Base-by-base conservation (phyloP, 2,888 invertebrate genomes). In the Ceriagrion tenellum region DNA sequence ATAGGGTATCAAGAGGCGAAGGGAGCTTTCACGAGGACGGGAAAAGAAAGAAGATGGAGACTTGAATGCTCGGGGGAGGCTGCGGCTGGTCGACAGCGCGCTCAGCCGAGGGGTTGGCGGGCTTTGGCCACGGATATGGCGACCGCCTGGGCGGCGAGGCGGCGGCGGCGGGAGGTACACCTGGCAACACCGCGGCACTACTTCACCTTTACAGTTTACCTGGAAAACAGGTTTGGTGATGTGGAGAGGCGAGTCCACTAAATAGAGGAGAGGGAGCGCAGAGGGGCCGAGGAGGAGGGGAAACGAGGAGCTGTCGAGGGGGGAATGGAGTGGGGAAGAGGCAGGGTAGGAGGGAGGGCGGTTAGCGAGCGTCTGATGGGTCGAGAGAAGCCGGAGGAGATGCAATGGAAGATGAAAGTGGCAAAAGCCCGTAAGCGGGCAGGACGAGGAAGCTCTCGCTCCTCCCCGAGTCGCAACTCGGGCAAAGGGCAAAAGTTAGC, bases 151-250 rank as follows among this genome's bases (percentile, higher is more conserved):
- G 63, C n/a, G 59, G 59, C 12, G 59, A 20, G 59, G 59, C 12
- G 59, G 59, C 56, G 56, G 56, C 59, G 59, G 59, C 16, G 59
- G 20, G 30, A 35, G 40, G 69, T 40, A 93, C 30, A 93, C 93
- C 55, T 93, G 93, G 93, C 93, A 93, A 69, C 93, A 74, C 59
- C 69, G 93, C 30, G 93, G 93, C 91, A 91, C 91, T 91, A 63
- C 93, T 93, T 93, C 93, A 93, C 93, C 93, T 93, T 93, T 93
- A 93, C 93, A 93, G 93, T 93, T 93, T 93, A 93, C 93, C 93
- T 93, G 93, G 93, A 93, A 93, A 93, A 93, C 93, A 93, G 93
- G 93, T 93, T 93, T 93, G 93, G 93, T 69, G 93, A 93, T 93
- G 93, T 93, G 93, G 55, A 93, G 93, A 93, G 93, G 93, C 93